Evolutionary conservation across 1,140 invertebrate genomes (phyloP).

Genomic region (Bombus difficillimus): DNA sequence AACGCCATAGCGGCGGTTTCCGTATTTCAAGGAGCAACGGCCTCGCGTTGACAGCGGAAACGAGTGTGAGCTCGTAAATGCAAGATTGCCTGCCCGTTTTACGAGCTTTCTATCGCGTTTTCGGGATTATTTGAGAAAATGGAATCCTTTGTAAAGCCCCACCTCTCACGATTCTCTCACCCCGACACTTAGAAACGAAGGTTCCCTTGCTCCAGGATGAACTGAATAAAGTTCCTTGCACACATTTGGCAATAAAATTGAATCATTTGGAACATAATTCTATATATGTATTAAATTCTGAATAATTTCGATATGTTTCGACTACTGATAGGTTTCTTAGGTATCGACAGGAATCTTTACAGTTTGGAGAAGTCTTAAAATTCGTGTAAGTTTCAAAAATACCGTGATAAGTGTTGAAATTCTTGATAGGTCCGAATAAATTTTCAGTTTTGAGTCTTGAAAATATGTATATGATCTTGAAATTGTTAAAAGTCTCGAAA

Average conservation of each 20-base stretch:
- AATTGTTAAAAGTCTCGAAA: background rate
- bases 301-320: too few species aligned
- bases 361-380: too few species aligned
- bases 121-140: conserved; percentile 78
- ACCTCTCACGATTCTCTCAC: background rate
- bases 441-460: too few species aligned
- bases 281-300: too few species aligned
- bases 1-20: background rate
- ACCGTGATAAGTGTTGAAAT: background rate
- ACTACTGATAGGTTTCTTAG: too few species aligned
- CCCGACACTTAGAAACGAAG: background rate
- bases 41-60: conserved; percentile 34
- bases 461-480: background rate
- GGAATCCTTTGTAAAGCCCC: conserved; percentile 68
- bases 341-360: too few species aligned
- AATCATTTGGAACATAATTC: background rate
- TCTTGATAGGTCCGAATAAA: background rate
- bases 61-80: conserved; percentile 71
- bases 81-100: conserved; percentile 73
- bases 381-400: too few species aligned
- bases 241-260: background rate
- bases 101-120: conserved; percentile 74
- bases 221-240: background rate
- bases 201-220: background rate
- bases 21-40: conserved; percentile 49